These are phyloP conservation scores for Drosophila nasuta DNA, from an alignment of 1,140 invertebrate genomes.

Conservation along the genomic window DNA sequence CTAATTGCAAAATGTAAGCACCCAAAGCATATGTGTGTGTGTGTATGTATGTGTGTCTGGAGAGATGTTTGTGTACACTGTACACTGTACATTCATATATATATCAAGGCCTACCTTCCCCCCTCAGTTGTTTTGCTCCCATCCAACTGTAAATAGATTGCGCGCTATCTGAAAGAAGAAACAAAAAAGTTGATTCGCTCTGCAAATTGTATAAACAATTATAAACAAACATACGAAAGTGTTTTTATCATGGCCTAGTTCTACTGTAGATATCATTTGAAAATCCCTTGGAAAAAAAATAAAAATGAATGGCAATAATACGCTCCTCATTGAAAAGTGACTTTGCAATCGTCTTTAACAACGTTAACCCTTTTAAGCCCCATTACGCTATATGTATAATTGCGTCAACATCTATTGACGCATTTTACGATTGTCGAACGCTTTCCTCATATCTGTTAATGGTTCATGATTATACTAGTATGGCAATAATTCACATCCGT, in stretches of 20 bases:
- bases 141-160: constrained; percentile 61
- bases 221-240: constrained; percentile 75
- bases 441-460: constrained; percentile 3
- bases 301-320: constrained; percentile 17
- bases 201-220: constrained; percentile 81
- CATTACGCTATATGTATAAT: not conserved
- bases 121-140: no score
- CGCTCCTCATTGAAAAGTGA: constrained; percentile 42
- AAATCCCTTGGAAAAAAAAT: constrained; percentile 47
- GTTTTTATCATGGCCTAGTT: constrained; percentile 81
- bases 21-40: constrained; percentile 12
- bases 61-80: constrained; percentile 60
- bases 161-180: constrained; percentile 58
- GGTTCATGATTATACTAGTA: constrained; percentile 8
- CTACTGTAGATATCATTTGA: constrained; percentile 67
- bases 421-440: constrained; percentile 5
- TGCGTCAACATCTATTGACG: constrained; percentile 21
- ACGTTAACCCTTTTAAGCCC: constrained; percentile 8
- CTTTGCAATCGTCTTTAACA: constrained; percentile 53
- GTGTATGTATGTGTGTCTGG: constrained; percentile 21
- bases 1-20: constrained; percentile 77
- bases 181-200: constrained; percentile 46
- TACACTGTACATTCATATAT: not conserved
- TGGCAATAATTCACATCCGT: constrained; percentile 36
- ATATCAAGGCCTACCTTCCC: constrained; percentile 39